Evolutionary conservation across 2,888 invertebrate genomes (phyloP).

Genomic region (Rhagophthalmus giganteus): DNA sequence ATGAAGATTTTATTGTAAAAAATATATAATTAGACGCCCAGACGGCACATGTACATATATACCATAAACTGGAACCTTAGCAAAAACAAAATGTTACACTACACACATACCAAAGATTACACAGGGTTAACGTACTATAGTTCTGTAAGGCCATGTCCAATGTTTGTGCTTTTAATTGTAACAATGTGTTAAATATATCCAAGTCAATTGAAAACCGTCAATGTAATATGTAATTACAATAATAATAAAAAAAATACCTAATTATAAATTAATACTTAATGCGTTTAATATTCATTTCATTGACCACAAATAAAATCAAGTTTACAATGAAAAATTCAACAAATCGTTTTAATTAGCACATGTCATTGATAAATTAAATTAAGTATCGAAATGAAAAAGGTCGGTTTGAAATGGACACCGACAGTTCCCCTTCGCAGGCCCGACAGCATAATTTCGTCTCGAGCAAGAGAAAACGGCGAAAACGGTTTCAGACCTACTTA

Average conservation of each 20-base stretch:
- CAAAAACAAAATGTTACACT: neutral
- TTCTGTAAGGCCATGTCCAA: neutral
- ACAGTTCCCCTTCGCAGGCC: constrained; percentile 54
- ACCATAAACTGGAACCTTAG: too few relatives aligned
- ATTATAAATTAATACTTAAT: neutral
- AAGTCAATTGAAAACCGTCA: neutral
- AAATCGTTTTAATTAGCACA: neutral
- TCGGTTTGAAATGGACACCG: constrained; percentile 57
- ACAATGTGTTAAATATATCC: neutral
- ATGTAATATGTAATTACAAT: neutral
- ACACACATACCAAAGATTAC: constrained; percentile 9
- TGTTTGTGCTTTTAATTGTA: neutral
- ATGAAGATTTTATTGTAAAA: neutral
- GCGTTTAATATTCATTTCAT: too few relatives aligned
- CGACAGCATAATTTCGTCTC: constrained; percentile 62
- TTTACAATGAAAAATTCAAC: neutral
- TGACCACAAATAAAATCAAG: neutral
- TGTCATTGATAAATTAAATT: too few relatives aligned
- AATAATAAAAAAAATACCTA: neutral
- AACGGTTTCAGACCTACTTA: constrained; percentile 58
- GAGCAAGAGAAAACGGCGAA: constrained; percentile 46
- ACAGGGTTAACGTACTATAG: constrained; percentile 3
- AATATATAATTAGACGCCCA: neutral
- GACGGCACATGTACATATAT: too few relatives aligned
- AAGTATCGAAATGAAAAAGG: constrained; percentile 11